phyloP scores from a whole-genome alignment of 2,888 invertebrate species.

The Leistus spinibarbis region DNA sequence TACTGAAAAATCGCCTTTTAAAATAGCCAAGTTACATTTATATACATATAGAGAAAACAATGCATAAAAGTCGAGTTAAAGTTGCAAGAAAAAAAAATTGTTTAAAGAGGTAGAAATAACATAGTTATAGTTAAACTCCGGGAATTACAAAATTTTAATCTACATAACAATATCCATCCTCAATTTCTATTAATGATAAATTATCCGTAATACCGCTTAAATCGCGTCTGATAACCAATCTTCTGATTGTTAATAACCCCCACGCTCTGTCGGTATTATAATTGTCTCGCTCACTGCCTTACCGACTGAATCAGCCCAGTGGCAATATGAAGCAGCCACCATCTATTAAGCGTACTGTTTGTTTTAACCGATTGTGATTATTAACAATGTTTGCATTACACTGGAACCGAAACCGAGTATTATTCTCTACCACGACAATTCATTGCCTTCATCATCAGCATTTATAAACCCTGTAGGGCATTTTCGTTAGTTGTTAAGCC shows the following conservation, averaged over 20 bases:
- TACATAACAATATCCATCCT: not conserved
- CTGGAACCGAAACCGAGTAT: not conserved
- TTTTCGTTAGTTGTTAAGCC: not conserved
- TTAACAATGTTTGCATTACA: conserved; percentile 13
- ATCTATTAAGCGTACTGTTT: not conserved
- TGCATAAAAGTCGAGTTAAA: too few relatives aligned
- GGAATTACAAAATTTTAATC: not conserved
- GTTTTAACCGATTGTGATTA: conserved; percentile 13
- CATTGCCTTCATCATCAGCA: not conserved
- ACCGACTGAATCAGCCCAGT: not conserved
- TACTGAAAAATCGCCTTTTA: too few relatives aligned
- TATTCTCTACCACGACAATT: not conserved
- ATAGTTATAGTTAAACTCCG: too few relatives aligned
- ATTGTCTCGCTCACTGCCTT: not conserved
- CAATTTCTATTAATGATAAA: not conserved
- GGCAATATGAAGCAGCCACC: not conserved
- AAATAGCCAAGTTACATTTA: too few relatives aligned
- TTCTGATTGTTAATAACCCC: not conserved
- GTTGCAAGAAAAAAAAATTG: too few relatives aligned
- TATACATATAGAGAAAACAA: too few relatives aligned
- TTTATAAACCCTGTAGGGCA: not conserved
- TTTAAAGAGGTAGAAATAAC: too few relatives aligned
- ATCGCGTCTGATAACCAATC: not conserved
- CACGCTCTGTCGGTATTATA: not conserved
- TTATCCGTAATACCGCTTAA: not conserved